phyloP scores from a whole-genome alignment of 2,113 vertebrate genomes.

The Gymnobelideus leadbeateri region DNA sequence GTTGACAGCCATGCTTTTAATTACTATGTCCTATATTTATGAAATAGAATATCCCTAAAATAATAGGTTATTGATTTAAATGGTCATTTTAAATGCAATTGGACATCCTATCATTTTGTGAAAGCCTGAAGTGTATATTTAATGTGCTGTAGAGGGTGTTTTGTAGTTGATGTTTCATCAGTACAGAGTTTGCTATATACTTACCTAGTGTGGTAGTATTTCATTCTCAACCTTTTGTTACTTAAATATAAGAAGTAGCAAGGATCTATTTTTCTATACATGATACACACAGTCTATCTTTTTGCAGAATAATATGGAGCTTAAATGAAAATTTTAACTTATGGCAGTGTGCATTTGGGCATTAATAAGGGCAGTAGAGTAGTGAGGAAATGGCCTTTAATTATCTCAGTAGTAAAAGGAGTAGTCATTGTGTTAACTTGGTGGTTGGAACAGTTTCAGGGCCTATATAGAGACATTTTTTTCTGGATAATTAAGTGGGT shows the following conservation, averaged over 20 bases:
- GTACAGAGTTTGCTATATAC: slow-evolving; percentile 41
- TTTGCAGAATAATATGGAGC: slow-evolving; percentile 37
- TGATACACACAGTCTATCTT: slow-evolving; percentile 3
- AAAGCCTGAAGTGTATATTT: slow-evolving; percentile 68
- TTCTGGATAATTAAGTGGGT: slow-evolving; percentile 16
- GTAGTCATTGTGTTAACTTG: background rate
- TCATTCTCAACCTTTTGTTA: slow-evolving; percentile 51
- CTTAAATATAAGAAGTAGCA: slow-evolving; percentile 43
- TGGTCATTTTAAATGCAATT: slow-evolving; percentile 69
- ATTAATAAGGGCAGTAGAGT: slow-evolving; percentile 24
- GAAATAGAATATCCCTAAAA: slow-evolving; percentile 69
- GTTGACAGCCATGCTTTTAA: slow-evolving; percentile 67
- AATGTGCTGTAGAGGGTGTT: slow-evolving; percentile 24
- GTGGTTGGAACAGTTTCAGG: background rate
- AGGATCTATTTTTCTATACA: slow-evolving; percentile 16
- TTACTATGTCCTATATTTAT: slow-evolving; percentile 70
- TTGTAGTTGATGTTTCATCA: slow-evolving; percentile 37
- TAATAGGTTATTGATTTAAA: slow-evolving; percentile 72
- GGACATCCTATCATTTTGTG: slow-evolving; percentile 71
- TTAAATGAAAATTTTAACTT: slow-evolving; percentile 35
- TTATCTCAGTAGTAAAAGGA: background rate
- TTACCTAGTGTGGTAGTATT: slow-evolving; percentile 28
- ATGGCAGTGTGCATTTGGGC: background rate
- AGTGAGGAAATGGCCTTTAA: background rate
- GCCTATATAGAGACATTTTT: background rate